Conservation (phyloP, 2,888 invertebrate species). For the Oscheius onirici region DNA sequence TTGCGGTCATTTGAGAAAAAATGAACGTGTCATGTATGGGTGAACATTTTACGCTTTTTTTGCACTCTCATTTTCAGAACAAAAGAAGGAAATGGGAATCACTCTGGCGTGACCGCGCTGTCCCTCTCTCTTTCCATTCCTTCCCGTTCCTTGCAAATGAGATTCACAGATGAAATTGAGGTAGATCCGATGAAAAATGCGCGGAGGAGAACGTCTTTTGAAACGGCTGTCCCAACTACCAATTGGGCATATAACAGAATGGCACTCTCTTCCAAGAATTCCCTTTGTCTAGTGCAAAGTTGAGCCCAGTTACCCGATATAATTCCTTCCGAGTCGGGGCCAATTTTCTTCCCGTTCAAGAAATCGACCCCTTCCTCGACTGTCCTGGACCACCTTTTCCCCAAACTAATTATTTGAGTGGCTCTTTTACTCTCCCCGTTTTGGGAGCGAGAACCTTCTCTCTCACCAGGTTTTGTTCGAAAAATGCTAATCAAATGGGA, state of each 20-base stretch:
- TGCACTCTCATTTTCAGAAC: not conserved
- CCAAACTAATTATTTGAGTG: not conserved
- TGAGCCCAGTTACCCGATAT: not conserved
- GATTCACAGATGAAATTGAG: not conserved
- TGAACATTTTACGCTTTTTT: not conserved
- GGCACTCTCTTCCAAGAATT: not conserved
- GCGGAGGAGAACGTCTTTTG: no score
- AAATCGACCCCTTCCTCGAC: constrained; percentile 7
- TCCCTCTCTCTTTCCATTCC: not conserved
- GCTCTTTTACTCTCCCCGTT: not conserved
- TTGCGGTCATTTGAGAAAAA: not conserved
- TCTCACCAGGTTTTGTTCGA: not conserved
- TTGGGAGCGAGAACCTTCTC: not conserved
- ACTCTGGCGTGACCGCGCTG: constrained; percentile 12
- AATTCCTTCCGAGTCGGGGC: constrained; percentile 6
- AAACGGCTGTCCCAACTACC: not conserved
- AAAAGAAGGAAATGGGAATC: constrained; percentile 15
- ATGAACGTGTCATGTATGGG: not conserved
- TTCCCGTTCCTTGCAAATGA: not conserved
- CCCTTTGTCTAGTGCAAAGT: constrained; percentile 2
- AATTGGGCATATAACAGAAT: not conserved
- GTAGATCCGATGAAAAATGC: not conserved
- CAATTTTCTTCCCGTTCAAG: not conserved
- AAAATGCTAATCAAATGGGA: constrained; percentile 14
- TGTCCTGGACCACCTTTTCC: not conserved